phyloP scores from a whole-genome alignment of 2,888 invertebrate species.

The Drosophila paranaensis region DNA sequence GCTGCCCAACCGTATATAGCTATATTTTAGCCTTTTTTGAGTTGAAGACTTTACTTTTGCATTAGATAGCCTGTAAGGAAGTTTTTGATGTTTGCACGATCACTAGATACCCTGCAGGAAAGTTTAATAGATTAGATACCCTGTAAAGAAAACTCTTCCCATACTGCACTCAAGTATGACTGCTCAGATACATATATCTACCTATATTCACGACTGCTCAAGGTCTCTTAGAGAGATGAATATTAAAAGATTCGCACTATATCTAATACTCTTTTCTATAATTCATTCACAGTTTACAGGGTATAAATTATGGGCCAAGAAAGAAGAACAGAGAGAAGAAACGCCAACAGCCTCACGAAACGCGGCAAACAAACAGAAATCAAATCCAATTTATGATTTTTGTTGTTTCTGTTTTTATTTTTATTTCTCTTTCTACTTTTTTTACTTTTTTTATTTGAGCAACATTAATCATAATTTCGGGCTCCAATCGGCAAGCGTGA shows the following conservation, averaged over 20 bases:
- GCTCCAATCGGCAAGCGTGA: slow-evolving; percentile 62
- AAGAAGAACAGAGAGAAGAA: slow-evolving; percentile 4
- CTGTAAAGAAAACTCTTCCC: neutral
- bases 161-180: neutral
- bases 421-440: slow-evolving; percentile 1
- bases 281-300: neutral
- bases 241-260: too few relatives aligned
- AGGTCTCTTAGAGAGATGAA: too few relatives aligned
- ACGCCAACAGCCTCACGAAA: slow-evolving; percentile 46
- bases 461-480: slow-evolving; percentile 77
- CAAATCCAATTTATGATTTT: slow-evolving; percentile 70
- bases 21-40: too few relatives aligned
- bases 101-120: too few relatives aligned
- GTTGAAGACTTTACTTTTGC: too few relatives aligned
- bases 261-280: neutral
- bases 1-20: too few relatives aligned
- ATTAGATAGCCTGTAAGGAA: too few relatives aligned
- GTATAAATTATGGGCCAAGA: slow-evolving; percentile 4
- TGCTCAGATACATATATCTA: too few relatives aligned
- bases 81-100: too few relatives aligned
- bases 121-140: neutral
- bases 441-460: slow-evolving; percentile 8
- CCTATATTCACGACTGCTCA: too few relatives aligned
- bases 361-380: slow-evolving; percentile 73
- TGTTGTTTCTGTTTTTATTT: slow-evolving; percentile 6